These are phyloP conservation scores for Microctenopoma steveboyesi DNA, from an alignment of 2,797 vertebrate species.

Conservation along the genomic window DNA sequence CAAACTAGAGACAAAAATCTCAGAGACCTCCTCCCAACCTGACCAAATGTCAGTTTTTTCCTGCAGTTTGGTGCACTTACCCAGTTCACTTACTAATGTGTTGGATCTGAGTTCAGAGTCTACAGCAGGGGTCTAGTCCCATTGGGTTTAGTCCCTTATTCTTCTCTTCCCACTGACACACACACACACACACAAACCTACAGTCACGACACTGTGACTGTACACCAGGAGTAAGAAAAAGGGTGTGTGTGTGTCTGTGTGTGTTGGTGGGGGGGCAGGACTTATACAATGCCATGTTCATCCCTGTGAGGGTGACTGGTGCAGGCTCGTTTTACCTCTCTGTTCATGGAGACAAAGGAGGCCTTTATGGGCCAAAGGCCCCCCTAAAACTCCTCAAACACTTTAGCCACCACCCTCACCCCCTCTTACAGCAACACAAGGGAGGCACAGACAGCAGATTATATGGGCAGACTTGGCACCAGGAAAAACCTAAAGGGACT, in stretches of 20 bases:
- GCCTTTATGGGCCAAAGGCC: constrained; percentile 51
- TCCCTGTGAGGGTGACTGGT: constrained; percentile 41
- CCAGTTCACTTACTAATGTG: too few species aligned
- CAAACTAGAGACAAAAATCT: too few species aligned
- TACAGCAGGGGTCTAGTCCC: too few species aligned
- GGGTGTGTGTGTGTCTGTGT: not conserved
- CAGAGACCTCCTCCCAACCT: too few species aligned
- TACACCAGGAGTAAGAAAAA: not conserved
- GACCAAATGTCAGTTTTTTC: too few species aligned
- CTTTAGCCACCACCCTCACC: constrained; percentile 1
- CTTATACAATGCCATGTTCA: constrained; percentile 46
- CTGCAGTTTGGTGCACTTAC: too few species aligned
- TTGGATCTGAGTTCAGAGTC: too few species aligned
- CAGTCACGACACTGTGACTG: too few species aligned
- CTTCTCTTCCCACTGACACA: too few species aligned
- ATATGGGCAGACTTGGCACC: constrained; percentile 26
- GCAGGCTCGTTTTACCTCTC: constrained; percentile 60
- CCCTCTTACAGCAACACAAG: constrained; percentile 27
- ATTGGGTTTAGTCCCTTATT: too few species aligned
- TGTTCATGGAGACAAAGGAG: constrained; percentile 56
- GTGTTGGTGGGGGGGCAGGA: not conserved
- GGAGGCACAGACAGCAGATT: constrained; percentile 44
- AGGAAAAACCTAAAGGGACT: constrained; percentile 5
- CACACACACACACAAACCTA: not conserved
- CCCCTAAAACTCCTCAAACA: constrained; percentile 13